These are phyloP conservation scores for Platycercus adscitus DNA, from an alignment of 2,113 vertebrate genomes.

Conservation along the genomic window DNA sequence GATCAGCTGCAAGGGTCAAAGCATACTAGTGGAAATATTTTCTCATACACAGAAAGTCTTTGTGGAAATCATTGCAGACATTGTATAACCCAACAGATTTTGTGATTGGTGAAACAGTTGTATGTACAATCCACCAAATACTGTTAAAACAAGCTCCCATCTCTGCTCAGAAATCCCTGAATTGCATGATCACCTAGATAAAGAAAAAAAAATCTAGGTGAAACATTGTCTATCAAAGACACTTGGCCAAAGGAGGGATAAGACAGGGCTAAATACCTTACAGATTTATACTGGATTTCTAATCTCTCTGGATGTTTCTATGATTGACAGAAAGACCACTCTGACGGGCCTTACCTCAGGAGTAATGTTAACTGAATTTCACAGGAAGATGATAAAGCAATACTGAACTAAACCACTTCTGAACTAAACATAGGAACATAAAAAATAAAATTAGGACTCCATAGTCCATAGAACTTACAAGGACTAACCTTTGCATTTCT, in stretches of 20 bases:
- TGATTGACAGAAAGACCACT: background rate
- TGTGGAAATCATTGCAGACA: background rate
- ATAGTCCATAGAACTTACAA: background rate
- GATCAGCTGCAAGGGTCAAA: background rate
- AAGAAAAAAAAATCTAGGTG: background rate
- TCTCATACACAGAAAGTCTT: background rate
- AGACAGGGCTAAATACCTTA: background rate
- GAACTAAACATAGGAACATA: background rate
- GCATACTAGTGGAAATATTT: accelerated
- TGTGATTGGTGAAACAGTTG: background rate
- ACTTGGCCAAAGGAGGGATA: background rate
- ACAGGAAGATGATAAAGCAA: background rate
- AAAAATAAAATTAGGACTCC: background rate
- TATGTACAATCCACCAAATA: background rate
- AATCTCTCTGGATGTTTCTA: background rate
- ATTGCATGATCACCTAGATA: background rate
- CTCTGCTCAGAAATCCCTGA: background rate
- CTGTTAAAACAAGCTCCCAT: background rate
- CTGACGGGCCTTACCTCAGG: background rate
- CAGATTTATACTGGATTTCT: background rate
- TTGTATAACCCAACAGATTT: background rate
- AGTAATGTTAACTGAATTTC: background rate
- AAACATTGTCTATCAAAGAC: background rate
- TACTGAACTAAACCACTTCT: background rate
- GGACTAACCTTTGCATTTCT: background rate